Conservation (phyloP, 1,140 invertebrate species). For the Bombus picipes region DNA sequence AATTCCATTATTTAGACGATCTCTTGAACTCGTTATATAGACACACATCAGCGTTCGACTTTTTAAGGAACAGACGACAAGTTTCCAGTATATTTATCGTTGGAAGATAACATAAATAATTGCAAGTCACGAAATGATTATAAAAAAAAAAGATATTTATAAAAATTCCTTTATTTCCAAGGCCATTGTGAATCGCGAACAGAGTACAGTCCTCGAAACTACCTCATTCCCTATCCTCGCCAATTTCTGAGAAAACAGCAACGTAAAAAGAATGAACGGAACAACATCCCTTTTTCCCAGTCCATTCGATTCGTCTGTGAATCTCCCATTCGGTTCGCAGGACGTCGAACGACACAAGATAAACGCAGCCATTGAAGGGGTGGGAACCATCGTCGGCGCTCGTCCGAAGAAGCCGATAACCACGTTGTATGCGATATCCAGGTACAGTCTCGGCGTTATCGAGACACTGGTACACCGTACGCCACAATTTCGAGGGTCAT, state of each 20-base stretch:
- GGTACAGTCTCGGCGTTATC: slow-evolving; percentile 2
- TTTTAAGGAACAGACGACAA: no score
- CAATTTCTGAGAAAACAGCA: neutral
- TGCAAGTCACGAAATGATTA: neutral
- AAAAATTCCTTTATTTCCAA: neutral
- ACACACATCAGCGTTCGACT: no score
- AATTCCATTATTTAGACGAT: no score
- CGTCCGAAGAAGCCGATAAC: slow-evolving; percentile 9
- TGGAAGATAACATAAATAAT: no score
- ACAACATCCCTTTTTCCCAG: neutral
- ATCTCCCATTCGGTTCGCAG: neutral
- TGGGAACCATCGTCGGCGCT: no score
- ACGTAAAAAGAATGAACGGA: neutral
- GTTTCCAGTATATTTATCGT: no score
- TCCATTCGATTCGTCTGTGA: neutral
- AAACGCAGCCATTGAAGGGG: neutral
- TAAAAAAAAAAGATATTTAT: neutral
- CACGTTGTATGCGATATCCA: slow-evolving; percentile 5
- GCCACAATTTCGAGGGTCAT: slow-evolving; percentile 25
- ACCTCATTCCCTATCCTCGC: neutral
- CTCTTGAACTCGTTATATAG: no score
- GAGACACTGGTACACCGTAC: neutral
- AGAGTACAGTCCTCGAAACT: neutral
- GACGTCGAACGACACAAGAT: neutral
- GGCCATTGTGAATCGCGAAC: no score